Base-by-base conservation (phyloP, 2,888 invertebrate species). In the Tiphia femorata region DNA sequence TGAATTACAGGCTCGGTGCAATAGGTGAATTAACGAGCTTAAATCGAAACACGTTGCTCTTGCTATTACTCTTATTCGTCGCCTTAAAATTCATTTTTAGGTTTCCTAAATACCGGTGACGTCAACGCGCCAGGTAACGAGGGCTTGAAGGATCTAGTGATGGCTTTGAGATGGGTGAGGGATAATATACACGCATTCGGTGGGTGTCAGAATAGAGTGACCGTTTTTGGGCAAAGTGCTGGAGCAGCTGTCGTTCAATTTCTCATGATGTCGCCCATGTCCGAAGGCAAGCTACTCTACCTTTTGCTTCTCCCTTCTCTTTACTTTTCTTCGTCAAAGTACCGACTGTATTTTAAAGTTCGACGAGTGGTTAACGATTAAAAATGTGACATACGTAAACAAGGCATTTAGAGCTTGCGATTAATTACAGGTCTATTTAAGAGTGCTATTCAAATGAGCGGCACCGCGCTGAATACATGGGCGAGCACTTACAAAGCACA, bases 231-330 rank as follows among this genome's bases (percentile, higher is more conserved):
- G 5, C 53, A 64, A 3, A 72, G 71, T 44, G 69, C 78, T 2
- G 80, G 80, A 2, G 70, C 51, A 14, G 68, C 74, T 1, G 62
- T 75, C 2, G 77, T 75, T 29, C 75, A 78, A 20, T 76, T 70
- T 41, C 81, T 80, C 40, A 73, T 80, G 75, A 4, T 79, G 35
- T 81, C 81, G 2, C 78, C 80, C 0, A 80, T 81, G 79, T 81
- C 81, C 1, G 62, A 73, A 54, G 80, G 79, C 79, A 67, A 27
- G 6, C 17, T 30, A 21, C 14, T 7, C 8, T 23, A 23, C 16
- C 30, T 35, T 20, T n/a, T 23, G 3, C n/a, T n/a, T n/a, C n/a
- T n/a, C n/a, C n/a, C n/a, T n/a, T 25, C 25, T 21, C 6, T n/a
- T 35, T 16, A 4, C 5, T n/a, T 21, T 5, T 21, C 12, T 8